These are phyloP conservation scores for Schlechtendalia chinensis DNA, from an alignment of 1,140 invertebrate genomes.

Conservation along the genomic window DNA sequence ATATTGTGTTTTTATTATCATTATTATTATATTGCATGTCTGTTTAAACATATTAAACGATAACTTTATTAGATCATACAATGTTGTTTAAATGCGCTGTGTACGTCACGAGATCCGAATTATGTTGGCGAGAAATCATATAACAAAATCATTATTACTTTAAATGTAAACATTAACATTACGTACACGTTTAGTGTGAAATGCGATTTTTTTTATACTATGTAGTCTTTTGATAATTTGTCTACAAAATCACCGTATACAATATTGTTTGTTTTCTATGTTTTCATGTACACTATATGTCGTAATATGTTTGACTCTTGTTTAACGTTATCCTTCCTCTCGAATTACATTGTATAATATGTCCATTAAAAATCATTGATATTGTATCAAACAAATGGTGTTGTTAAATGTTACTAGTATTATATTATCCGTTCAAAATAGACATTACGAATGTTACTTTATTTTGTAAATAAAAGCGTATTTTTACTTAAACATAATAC, in stretches of 20 bases:
- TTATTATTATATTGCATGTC: too few species aligned
- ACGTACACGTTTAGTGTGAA: background rate
- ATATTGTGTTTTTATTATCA: too few species aligned
- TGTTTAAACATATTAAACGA: too few species aligned
- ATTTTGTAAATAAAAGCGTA: constrained; percentile 36
- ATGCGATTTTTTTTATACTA: background rate
- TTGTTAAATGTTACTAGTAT: background rate
- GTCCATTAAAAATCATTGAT: background rate
- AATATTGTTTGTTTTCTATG: background rate
- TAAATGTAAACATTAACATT: background rate
- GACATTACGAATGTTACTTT: constrained; percentile 6
- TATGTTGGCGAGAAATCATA: background rate
- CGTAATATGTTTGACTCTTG: too few species aligned
- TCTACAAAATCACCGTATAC: background rate
- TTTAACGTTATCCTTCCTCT: background rate
- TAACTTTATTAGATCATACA: too few species aligned
- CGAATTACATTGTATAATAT: background rate
- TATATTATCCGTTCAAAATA: background rate
- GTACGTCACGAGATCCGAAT: background rate
- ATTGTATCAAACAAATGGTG: constrained; percentile 1
- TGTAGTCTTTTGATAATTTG: background rate
- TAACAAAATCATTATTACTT: background rate
- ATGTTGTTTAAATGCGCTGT: background rate
- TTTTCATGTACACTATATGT: background rate
- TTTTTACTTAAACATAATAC: constrained; percentile 2